Evolutionary conservation across 2,113 vertebrate species (phyloP).

Genomic region (Mustela lutreola): DNA sequence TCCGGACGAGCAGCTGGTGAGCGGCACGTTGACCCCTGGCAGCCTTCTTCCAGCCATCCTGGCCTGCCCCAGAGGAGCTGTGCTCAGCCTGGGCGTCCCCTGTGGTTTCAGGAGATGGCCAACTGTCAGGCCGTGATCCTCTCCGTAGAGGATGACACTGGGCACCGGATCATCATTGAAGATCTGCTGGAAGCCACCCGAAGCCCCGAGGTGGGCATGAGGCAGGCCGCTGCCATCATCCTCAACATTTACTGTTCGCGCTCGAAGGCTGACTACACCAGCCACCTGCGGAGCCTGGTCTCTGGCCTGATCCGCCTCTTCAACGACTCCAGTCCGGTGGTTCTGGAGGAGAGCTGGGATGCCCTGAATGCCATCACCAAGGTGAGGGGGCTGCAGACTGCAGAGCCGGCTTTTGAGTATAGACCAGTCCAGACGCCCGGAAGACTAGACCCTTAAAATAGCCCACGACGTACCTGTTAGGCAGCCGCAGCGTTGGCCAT

Average conservation of each 20-base stretch:
- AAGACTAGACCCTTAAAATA: background rate
- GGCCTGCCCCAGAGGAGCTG: accelerated
- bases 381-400: constrained; percentile 84
- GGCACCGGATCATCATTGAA: constrained; percentile 97
- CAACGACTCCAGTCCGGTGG: constrained; percentile 93
- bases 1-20: constrained; percentile 93
- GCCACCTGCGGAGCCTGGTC: constrained; percentile 93
- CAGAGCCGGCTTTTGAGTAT: background rate
- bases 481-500: background rate
- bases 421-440: background rate
- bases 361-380: constrained; percentile 97
- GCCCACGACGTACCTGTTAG: accelerated
- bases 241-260: constrained; percentile 97
- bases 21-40: accelerated
- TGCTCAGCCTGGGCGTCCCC: background rate
- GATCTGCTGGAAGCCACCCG: constrained; percentile 96
- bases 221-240: constrained; percentile 95
- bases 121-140: constrained; percentile 97
- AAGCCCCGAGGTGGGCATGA: constrained; percentile 92
- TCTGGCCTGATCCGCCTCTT: constrained; percentile 97
- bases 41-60: accelerated
- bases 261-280: constrained; percentile 95
- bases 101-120: constrained; percentile 92
- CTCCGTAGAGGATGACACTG: constrained; percentile 96
- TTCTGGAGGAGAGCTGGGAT: constrained; percentile 98